phyloP scores from a whole-genome alignment of 35 echinoderm and acorn worm genomes.

The Chiridota heheva region DNA sequence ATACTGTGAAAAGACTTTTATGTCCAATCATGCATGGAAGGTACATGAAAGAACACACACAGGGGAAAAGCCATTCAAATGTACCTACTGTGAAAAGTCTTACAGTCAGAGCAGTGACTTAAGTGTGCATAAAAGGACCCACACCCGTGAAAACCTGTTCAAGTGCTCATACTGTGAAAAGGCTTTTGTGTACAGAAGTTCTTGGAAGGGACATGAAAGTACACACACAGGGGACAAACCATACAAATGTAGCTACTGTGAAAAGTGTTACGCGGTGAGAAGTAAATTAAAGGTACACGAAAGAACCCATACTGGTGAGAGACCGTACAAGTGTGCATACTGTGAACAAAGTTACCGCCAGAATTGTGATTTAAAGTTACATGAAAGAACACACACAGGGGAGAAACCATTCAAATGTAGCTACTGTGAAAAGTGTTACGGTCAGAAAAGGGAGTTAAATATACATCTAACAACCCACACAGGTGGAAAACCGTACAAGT shows the following conservation, averaged over 20 bases:
- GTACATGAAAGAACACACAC: slow-evolving; percentile 57
- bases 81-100: slow-evolving; percentile 36
- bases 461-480: slow-evolving; percentile 8
- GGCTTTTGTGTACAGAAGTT: neutral
- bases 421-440: neutral
- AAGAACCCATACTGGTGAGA: no score
- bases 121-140: slow-evolving; percentile 42
- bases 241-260: no score
- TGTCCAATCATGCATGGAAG: slow-evolving; percentile 45
- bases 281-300: no score
- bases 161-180: no score
- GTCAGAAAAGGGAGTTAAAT: neutral
- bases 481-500: slow-evolving; percentile 26
- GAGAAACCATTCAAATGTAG: neutral
- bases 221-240: no score
- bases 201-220: neutral
- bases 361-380: no score
- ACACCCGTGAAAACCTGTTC: no score
- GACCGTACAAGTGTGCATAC: no score
- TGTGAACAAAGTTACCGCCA: no score
- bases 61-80: slow-evolving; percentile 42
- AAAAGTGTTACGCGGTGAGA: no score
- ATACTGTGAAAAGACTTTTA: slow-evolving; percentile 65
- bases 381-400: no score
- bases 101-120: slow-evolving; percentile 50